phyloP scores from a whole-genome alignment of 1,140 invertebrate species.

The Neotoxoptera formosana region DNA sequence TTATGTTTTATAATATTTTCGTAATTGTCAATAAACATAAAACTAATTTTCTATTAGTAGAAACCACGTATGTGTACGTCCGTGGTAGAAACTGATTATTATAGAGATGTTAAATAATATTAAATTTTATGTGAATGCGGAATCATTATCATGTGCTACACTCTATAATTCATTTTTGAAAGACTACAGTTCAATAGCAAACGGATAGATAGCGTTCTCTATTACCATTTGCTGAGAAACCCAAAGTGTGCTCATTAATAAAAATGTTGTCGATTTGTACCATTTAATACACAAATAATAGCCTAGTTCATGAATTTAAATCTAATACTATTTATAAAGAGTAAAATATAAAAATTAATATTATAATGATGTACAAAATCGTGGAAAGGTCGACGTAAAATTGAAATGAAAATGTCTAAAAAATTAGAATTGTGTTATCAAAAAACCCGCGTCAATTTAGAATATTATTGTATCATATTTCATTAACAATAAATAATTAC shows the following conservation, averaged over 20 bases:
- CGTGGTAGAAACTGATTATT: not conserved
- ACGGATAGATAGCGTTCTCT: conserved; percentile 1
- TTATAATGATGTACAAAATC: not conserved
- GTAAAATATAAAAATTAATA: not conserved
- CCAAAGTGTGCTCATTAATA: not conserved
- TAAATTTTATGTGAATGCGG: not conserved
- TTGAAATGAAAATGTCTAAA: not conserved
- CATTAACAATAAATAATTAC: no score
- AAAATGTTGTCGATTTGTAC: not conserved
- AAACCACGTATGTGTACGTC: no score
- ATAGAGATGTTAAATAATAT: not conserved
- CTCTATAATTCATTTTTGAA: not conserved
- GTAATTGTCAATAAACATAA: not conserved
- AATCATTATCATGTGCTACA: not conserved
- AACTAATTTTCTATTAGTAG: not conserved
- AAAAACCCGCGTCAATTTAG: not conserved
- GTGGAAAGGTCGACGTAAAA: not conserved
- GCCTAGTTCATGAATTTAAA: not conserved
- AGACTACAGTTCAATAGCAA: no score
- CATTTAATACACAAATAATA: not conserved
- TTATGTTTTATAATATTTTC: not conserved
- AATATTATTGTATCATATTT: not conserved
- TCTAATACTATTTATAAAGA: not conserved
- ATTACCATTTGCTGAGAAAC: not conserved
- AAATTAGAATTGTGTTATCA: not conserved